phyloP scores from a whole-genome alignment of 1,140 invertebrate species.

The Dendroctonus ponderosae region DNA sequence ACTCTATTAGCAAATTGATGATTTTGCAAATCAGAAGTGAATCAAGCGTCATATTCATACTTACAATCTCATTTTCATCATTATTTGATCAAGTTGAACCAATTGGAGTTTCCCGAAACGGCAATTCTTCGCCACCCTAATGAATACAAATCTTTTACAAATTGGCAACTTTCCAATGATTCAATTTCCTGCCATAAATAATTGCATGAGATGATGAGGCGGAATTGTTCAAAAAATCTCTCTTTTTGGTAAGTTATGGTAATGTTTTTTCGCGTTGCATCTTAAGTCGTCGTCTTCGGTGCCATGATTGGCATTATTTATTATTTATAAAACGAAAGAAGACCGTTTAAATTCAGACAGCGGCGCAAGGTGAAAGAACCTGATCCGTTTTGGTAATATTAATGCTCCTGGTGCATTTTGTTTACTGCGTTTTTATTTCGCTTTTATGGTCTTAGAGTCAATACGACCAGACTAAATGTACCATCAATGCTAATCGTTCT shows the following conservation, averaged over 20 bases:
- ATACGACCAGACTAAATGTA: no score
- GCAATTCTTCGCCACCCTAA: neutral
- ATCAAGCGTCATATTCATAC: no score
- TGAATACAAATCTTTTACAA: slow-evolving; percentile 8
- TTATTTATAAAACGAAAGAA: slow-evolving; percentile 27
- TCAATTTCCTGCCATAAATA: slow-evolving; percentile 12
- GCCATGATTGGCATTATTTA: slow-evolving; percentile 29
- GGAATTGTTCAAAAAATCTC: slow-evolving; percentile 20
- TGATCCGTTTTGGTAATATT: slow-evolving; percentile 17
- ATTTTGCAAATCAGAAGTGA: no score
- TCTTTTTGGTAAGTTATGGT: slow-evolving; percentile 27
- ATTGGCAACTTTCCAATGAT: slow-evolving; percentile 6
- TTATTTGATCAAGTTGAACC: no score
- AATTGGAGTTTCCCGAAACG: no score
- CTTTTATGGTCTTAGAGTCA: neutral
- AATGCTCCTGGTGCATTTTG: slow-evolving; percentile 1
- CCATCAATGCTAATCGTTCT: no score
- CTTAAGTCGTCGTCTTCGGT: slow-evolving; percentile 16
- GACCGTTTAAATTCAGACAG: slow-evolving; percentile 20
- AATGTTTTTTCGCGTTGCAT: slow-evolving; percentile 15
- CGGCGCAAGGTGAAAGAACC: slow-evolving; percentile 19
- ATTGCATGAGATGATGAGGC: slow-evolving; percentile 19
- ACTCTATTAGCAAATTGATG: no score
- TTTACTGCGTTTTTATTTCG: neutral
- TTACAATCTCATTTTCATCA: no score